Evolutionary conservation across 2,113 vertebrate genomes (phyloP), one percentile per base, ranked within the genome.

Genomic region (Raja brachyura): DNA sequence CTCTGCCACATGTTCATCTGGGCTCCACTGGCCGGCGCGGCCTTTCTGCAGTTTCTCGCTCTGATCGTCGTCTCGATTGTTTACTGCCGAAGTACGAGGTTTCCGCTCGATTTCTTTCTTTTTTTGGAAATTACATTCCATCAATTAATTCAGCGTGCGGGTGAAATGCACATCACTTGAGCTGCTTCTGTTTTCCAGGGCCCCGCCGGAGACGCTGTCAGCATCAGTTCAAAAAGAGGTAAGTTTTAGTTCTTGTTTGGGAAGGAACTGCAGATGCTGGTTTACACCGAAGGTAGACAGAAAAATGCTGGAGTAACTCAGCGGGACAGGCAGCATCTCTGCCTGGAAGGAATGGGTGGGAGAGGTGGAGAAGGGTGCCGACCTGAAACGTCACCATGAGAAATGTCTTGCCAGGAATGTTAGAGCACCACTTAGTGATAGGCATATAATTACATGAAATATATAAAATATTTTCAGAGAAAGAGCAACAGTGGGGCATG

Each of bases 181-280:
- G 20, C 33, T 73, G 68, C 25, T 54, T 73, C 7, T 73, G 33
- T 73, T 74, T 14, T 28, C 66, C 18, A 92, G 90, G 33, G 25
- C 90, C 90, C 18, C 68, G 90, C 31, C 33, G 90, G 90, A 92
- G 33, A 92, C 90, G 90, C 68, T 92, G 90, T 0, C 68, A 92
- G 33, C 90, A 92, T 16, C 90, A 92, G 5, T 92, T 73, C 18
- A 25, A 68, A 74, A 92, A 74, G 68, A 92, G 90, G 90, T 92
- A 66, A 22, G 90, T 92, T 11, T 48, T 14, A 63, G 22, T 25
- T 20, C 70, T 48, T 48, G 39, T 48, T 48, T 48, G 39, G 39
- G 39, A 48, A 48, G 39, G 39, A 48, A 48, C 39, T 48, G 39
- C 39, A 48, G 39, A 48, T 48, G 39, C 39, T 48, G 39, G 39